phyloP scores from a whole-genome alignment of 2,888 invertebrate species.

The Allolobophora icterica region DNA sequence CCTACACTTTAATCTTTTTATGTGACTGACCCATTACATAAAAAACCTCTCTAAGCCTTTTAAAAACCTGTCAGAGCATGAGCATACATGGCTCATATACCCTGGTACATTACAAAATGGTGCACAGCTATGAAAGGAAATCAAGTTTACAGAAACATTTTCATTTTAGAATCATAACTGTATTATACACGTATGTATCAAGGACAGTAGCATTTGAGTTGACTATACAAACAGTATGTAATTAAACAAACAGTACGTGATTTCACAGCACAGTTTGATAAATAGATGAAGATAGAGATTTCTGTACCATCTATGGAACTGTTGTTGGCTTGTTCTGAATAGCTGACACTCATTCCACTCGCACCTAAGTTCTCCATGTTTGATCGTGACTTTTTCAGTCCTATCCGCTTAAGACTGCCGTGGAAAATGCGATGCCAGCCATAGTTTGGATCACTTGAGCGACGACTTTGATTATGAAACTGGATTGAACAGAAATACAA shows the following conservation, averaged over 20 bases:
- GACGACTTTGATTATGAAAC: conserved; percentile 65
- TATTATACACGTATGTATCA: background rate
- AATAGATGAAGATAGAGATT: background rate
- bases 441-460: conserved; percentile 83
- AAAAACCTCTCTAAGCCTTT: background rate
- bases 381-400: conserved; percentile 78
- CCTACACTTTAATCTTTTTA: background rate
- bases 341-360: conserved; percentile 79
- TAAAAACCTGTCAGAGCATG: background rate
- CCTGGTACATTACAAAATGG: background rate
- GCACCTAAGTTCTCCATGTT: conserved; percentile 88
- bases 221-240: background rate
- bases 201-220: background rate
- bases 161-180: background rate
- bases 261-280: background rate
- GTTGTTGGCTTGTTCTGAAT: conserved; percentile 73
- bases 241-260: background rate
- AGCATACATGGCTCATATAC: background rate
- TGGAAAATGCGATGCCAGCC: conserved; percentile 43
- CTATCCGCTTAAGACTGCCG: conserved; percentile 38
- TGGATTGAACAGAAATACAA: background rate
- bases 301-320: conserved; percentile 29
- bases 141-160: background rate
- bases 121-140: background rate
- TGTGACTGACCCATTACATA: too few species aligned